phyloP scores from a whole-genome alignment of 1,140 invertebrate genomes.

The Adoxophyes honmai region DNA sequence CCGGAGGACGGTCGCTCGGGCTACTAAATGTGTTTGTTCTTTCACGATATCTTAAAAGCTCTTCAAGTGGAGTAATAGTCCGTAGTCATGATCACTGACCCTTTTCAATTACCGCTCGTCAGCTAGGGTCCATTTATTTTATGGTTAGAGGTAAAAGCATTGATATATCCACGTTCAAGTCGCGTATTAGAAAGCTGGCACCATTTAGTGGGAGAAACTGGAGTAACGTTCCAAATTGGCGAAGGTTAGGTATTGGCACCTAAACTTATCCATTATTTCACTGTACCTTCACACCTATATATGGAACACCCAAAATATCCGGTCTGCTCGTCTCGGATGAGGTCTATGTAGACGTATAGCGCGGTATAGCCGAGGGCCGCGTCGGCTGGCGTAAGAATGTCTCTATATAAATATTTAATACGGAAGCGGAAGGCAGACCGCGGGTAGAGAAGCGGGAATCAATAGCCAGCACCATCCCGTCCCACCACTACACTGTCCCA shows the following conservation, averaged over 20 bases:
- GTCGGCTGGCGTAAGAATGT: conserved; percentile 22
- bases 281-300: background rate
- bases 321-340: conserved; percentile 2
- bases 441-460: conserved; percentile 26
- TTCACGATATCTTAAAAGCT: conserved; percentile 8
- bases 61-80: background rate
- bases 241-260: too few species aligned
- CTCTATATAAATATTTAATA: conserved; percentile 44
- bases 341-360: conserved; percentile 2
- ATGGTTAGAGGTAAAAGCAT: background rate
- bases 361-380: background rate
- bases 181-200: background rate
- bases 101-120: background rate
- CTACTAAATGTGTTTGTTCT: conserved; percentile 4
- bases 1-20: background rate
- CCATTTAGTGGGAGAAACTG: too few species aligned
- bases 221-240: too few species aligned
- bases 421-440: conserved; percentile 24
- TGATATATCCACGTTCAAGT: background rate
- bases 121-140: background rate
- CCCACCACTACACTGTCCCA: conserved; percentile 23
- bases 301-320: background rate
- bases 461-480: conserved; percentile 27
- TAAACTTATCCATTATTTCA: too few species aligned
- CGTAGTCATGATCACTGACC: conserved; percentile 1